Base-by-base conservation (phyloP, 2,888 invertebrate genomes). In the Empis stercorea region DNA sequence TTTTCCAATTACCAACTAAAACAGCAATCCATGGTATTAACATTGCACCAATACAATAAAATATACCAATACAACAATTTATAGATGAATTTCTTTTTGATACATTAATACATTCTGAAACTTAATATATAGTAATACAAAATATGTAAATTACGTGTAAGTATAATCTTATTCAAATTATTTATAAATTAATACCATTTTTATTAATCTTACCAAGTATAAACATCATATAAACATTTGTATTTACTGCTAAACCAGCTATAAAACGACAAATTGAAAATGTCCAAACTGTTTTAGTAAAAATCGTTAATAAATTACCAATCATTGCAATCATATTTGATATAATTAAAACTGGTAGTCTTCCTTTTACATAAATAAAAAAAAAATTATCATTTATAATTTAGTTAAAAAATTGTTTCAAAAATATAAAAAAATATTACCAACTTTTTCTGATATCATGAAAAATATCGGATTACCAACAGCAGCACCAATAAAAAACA, bases 401-500 rank as follows among this genome's bases (percentile, higher is more conserved):
- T 20, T n/a, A 20, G 3, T 20, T 20, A 4, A 20, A 20, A 27
- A 4, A 20, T 20, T 20, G 4, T 20, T 5, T 27, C 7, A 27
- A 27, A 27, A n/a, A n/a, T n/a, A n/a, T n/a, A n/a, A n/a, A n/a
- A n/a, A n/a, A n/a, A n/a, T n/a, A 27, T 38, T 38, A 20, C 66
- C 78, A 44, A 74, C 69, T 15, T 63, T 63, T 61, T 79, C 79
- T 1, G 78, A 75, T 46, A 78, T 57, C 49, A 73, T 65, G 2
- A 79, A 78, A 54, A 77, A 72, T 13, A 64, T 56, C 17, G 78
- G 61, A 30, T 74, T 75, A 1, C 79, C 79, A 23, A 75, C 47
- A 4, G 76, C 73, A 13, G 76, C 75, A n/a, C 79, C 79, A 27
- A 76, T 59, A 57, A 75, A 79, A 59, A 75, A 78, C 48, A 76